A percentile compares a stretch with the other conserved stretches of the same genome.
Conservation (phyloP, 2,888 invertebrate genomes). For the Aricia artaxerxes region DNA sequence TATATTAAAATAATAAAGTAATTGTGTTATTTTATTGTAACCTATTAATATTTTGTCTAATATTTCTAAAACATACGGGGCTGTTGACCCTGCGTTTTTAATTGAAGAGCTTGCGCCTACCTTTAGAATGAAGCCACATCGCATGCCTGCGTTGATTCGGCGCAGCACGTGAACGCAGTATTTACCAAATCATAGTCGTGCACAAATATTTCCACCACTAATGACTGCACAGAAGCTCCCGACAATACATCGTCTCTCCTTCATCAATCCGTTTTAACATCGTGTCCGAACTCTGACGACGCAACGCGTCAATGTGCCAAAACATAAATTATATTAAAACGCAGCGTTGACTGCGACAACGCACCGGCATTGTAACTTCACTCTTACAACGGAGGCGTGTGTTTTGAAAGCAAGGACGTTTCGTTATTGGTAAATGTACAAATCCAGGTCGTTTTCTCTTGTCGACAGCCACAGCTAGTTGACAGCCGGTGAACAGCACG, state of each 20-base stretch:
- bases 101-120: not conserved
- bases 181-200: not conserved
- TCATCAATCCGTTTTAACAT: too few relatives aligned
- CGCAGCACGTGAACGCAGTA: not conserved
- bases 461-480: constrained; percentile 32
- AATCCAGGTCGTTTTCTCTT: constrained; percentile 52
- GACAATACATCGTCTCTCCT: too few relatives aligned
- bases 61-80: not conserved
- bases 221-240: not conserved
- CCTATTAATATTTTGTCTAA: too few relatives aligned
- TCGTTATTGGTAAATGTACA: constrained; percentile 47
- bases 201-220: not conserved
- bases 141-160: not conserved
- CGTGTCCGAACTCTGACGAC: too few relatives aligned
- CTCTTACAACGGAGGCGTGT: constrained; percentile 39
- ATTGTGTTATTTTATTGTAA: not conserved
- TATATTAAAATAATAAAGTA: not conserved
- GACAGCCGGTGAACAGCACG: constrained; percentile 28
- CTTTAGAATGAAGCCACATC: not conserved
- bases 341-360: not conserved
- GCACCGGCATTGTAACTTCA: not conserved
- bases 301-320: too few relatives aligned
- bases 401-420: constrained; percentile 60
- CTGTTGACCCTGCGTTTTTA: not conserved
- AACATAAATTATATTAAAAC: too few relatives aligned